These are phyloP conservation scores for Stomatorhinus walkeri DNA, from an alignment of 2,797 vertebrate genomes.

Conservation along the genomic window DNA sequence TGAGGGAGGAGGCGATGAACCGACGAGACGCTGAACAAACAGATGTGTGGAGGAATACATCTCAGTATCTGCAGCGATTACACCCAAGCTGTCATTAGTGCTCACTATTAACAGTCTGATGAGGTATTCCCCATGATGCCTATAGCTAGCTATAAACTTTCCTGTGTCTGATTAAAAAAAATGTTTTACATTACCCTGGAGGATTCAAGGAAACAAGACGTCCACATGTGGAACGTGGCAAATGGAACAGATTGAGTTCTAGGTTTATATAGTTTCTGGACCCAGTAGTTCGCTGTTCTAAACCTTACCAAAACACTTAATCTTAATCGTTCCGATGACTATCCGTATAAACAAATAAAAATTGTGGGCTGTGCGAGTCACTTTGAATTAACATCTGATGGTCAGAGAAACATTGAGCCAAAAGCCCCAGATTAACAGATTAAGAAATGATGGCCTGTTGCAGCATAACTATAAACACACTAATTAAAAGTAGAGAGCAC, in stretches of 20 bases:
- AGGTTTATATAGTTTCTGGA: neutral
- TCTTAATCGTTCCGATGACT: neutral
- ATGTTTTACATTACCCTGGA: neutral
- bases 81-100: neutral
- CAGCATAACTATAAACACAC: neutral
- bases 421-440: neutral
- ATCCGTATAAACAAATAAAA: neutral
- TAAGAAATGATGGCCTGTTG: neutral
- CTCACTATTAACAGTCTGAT: neutral
- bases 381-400: neutral
- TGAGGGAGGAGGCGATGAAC: neutral
- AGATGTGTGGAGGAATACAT: neutral
- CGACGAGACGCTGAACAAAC: neutral
- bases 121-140: neutral
- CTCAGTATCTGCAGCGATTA: neutral
- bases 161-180: conserved; percentile 12
- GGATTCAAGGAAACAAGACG: neutral
- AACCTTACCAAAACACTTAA: neutral
- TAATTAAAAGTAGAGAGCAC: neutral
- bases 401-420: neutral
- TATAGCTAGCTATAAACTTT: neutral
- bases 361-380: neutral
- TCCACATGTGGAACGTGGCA: neutral
- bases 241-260: neutral
- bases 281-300: neutral